These are phyloP conservation scores for Lumbricus terrestris DNA, from an alignment of 2,888 invertebrate species.

Conservation along the genomic window DNA sequence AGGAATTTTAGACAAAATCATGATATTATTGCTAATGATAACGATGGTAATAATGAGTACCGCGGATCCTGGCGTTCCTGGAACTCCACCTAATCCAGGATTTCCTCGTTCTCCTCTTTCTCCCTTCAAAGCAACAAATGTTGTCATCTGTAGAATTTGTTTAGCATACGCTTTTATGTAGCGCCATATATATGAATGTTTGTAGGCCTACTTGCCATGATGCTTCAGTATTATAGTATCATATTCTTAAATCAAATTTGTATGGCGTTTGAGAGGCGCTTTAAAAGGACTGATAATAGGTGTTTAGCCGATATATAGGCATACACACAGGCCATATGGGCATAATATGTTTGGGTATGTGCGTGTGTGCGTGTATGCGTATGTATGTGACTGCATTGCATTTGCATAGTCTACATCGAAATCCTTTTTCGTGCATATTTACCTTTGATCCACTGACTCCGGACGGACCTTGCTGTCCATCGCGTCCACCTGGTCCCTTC, in stretches of 20 bases:
- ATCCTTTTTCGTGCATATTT: not conserved
- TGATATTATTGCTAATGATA: no score
- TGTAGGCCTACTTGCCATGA: no score
- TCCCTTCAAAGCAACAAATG: not conserved
- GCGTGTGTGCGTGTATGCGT: not conserved
- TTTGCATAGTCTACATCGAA: not conserved
- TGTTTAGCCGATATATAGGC: not conserved
- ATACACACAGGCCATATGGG: not conserved
- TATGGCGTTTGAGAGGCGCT: not conserved
- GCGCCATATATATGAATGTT: no score
- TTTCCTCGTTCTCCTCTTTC: constrained; percentile 21
- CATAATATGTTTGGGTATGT: no score
- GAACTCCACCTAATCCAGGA: not conserved
- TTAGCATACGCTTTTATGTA: not conserved
- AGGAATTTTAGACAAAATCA: no score
- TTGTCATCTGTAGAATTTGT: not conserved
- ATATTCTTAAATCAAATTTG: not conserved
- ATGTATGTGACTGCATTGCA: not conserved
- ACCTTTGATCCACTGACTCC: not conserved
- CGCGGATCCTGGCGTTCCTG: constrained; percentile 15
- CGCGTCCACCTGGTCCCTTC: not conserved
- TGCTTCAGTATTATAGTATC: no score
- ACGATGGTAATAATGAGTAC: not conserved
- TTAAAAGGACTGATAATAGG: not conserved
- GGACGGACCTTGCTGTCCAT: not conserved